Evolutionary conservation across 2,113 vertebrate genomes (phyloP), one percentile per base, ranked within the genome.

Genomic region (Psilopsiagon aurifrons): DNA sequence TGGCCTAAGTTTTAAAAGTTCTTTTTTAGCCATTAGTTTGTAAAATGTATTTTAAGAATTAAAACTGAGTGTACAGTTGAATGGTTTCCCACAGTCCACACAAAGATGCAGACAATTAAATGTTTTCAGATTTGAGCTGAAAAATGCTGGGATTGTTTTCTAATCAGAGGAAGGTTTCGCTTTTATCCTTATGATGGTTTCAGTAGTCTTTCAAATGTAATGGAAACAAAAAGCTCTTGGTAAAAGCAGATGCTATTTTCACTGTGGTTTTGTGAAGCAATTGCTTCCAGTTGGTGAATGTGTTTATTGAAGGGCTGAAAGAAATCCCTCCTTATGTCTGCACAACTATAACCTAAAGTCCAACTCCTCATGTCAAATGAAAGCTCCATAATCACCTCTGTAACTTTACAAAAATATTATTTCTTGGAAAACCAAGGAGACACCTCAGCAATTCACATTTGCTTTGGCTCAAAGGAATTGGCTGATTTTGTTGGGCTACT

Each of bases 251-350:
- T 7, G 5, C 47, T 94, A 88, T 95, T 95, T 96, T 91, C 92
- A 83, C 88, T 97, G 94, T 74, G 93, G 88, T 95, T 97, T 97
- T 97, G 57, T 75, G 95, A 95, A 96, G 90, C 96, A 97, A 97
- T 97, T 95, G 82, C 91, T 97, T 97, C 93, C 83, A 97, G 94
- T 97, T 95, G 91, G 78, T 95, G 86, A 93, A 95, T 92, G 66
- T 75, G 64, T 93, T 97, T 97, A 93, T 86, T 95, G 80, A 93
- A 95, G 78, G 62, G 62, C 57, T 88, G 67, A 92, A 74, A 96
- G 76, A 97, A 96, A 96, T 94, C 87, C 92, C 89, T 97, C 84
- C 91, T 87, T 87, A 94, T 85, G 46, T 83, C 80, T 92, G 82
- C 46, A 93, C 57, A 94, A 95, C 92, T 91, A 60, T 70, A 97